A percentile compares a stretch with the other conserved stretches of the same genome.
These are phyloP conservation scores for Mesochorus sp. DNA, from an alignment of 2,888 invertebrate genomes.

Conservation along the genomic window DNA sequence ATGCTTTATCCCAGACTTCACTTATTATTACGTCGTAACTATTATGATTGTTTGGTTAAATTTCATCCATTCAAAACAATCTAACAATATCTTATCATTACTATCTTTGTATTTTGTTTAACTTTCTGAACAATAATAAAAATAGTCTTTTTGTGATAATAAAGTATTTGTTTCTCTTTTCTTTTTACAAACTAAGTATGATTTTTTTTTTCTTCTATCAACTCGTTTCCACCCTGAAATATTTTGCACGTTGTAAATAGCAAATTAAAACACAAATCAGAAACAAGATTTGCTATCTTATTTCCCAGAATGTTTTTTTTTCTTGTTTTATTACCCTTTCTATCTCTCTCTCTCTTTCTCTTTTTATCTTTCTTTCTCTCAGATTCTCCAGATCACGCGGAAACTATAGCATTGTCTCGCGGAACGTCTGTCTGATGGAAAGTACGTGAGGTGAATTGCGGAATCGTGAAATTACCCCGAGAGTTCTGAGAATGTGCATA, in stretches of 20 bases:
- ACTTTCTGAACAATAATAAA: too few relatives aligned
- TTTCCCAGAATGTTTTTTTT: conserved; percentile 1
- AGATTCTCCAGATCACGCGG: conserved; percentile 54
- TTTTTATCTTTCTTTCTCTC: conserved; percentile 22
- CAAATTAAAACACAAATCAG: neutral
- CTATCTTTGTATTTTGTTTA: too few relatives aligned
- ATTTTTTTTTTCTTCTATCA: neutral
- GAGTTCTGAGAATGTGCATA: neutral
- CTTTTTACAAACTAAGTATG: too few relatives aligned
- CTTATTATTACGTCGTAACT: too few relatives aligned
- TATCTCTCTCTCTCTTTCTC: too few relatives aligned
- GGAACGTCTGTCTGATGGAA: conserved; percentile 59
- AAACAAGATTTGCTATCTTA: conserved; percentile 34
- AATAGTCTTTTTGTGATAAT: too few relatives aligned
- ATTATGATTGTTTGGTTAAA: too few relatives aligned
- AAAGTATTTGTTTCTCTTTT: too few relatives aligned
- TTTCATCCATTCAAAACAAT: too few relatives aligned
- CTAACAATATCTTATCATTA: too few relatives aligned
- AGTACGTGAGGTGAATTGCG: conserved; percentile 58
- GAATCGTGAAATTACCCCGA: conserved; percentile 53
- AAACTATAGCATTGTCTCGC: conserved; percentile 57
- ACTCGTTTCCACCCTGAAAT: conserved; percentile 16
- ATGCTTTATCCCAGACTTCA: too few relatives aligned
- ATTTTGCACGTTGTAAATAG: conserved; percentile 9
- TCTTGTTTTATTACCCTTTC: too few relatives aligned